A percentile compares a stretch with the other conserved stretches of the same genome.
phyloP scores from a whole-genome alignment of 30 jellyfish, hydroid and myxozoan species.

The Hydractinia symbiolongicarpus region DNA sequence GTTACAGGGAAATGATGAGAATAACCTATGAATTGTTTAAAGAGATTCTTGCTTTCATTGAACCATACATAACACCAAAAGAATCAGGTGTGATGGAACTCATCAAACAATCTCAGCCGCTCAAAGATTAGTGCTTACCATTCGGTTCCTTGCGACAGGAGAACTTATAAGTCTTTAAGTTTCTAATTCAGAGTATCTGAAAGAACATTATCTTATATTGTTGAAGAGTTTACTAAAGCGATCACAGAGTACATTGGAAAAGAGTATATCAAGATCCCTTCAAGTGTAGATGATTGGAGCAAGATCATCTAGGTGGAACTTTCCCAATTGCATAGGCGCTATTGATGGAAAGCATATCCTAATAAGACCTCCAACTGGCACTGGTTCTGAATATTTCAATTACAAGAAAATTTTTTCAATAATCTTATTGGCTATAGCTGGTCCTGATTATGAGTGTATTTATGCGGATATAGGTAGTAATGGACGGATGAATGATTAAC shows the following conservation, averaged over 20 bases:
- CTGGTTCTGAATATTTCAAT: constrained; percentile 10
- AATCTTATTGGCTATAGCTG: constrained; percentile 8
- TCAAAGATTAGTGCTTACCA: neutral
- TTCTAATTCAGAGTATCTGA: neutral
- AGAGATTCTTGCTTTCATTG: too few species aligned
- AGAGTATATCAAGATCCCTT: neutral
- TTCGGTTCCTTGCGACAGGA: constrained; percentile 8
- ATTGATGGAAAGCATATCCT: constrained; percentile 4
- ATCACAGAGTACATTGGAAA: neutral
- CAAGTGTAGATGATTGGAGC: neutral
- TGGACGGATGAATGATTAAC: too few species aligned
- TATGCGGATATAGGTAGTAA: too few species aligned
- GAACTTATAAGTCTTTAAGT: too few species aligned
- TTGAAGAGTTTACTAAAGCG: neutral
- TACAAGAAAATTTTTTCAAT: neutral
- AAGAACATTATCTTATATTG: constrained; percentile 3
- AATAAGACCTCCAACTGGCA: neutral
- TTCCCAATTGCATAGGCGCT: too few species aligned
- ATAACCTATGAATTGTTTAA: too few species aligned
- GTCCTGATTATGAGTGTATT: constrained; percentile 9
- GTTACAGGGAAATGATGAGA: too few species aligned
- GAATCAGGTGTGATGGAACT: neutral
- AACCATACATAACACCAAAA: constrained; percentile 13
- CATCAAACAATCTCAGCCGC: too few species aligned
- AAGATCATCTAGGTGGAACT: constrained; percentile 1